These are phyloP conservation scores for Agriotes lineatus DNA, from an alignment of 2,888 invertebrate species.

Conservation along the genomic window DNA sequence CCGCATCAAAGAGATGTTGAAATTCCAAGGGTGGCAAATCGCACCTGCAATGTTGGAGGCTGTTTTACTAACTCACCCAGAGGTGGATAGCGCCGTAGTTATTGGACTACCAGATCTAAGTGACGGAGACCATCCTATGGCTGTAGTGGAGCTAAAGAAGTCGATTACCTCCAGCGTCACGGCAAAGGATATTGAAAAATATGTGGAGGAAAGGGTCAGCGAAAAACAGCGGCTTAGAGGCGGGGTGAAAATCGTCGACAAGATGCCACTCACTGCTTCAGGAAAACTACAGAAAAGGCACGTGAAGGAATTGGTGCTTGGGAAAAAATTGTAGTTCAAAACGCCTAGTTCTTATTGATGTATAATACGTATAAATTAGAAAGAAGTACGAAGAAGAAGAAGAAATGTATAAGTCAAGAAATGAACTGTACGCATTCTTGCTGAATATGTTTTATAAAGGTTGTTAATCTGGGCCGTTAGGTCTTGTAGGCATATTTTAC, in stretches of 20 bases:
- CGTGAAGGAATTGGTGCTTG: not conserved
- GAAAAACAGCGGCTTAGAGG: slow-evolving; percentile 38
- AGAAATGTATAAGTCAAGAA: no score
- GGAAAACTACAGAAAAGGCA: slow-evolving; percentile 23
- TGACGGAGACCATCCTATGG: slow-evolving; percentile 52
- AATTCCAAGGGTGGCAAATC: slow-evolving; percentile 62
- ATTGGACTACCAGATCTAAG: slow-evolving; percentile 49
- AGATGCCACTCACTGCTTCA: slow-evolving; percentile 30
- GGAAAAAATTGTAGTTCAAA: no score
- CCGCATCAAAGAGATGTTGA: slow-evolving; percentile 68
- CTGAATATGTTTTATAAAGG: no score
- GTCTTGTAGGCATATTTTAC: no score
- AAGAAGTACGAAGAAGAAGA: no score
- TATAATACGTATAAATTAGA: no score
- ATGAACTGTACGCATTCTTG: no score
- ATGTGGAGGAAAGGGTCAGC: slow-evolving; percentile 26
- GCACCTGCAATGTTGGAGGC: slow-evolving; percentile 41
- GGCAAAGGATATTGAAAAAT: slow-evolving; percentile 47
- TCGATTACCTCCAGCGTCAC: slow-evolving; percentile 46
- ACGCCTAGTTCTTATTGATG: no score
- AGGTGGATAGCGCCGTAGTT: slow-evolving; percentile 46
- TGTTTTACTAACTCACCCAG: slow-evolving; percentile 46
- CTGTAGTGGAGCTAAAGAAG: slow-evolving; percentile 25
- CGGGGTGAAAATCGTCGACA: slow-evolving; percentile 34
- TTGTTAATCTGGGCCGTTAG: no score